Evolutionary conservation across 1,140 invertebrate genomes (phyloP), one percentile per base, ranked within the genome.

Genomic region (Drosophila navojoa): DNA sequence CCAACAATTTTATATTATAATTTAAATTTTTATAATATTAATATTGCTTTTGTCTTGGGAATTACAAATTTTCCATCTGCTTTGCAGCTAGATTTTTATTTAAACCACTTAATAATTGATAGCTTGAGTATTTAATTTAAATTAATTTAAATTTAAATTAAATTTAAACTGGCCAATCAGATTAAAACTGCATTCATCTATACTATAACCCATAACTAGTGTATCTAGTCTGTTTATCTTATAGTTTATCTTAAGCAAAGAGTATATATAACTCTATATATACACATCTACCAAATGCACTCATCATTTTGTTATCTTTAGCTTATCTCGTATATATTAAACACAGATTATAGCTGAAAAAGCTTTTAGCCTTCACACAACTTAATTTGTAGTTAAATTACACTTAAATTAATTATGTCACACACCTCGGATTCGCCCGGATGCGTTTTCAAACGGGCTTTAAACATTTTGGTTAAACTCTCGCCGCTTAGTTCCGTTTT

Each of bases 391-490:
- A 42, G 3, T n/a, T 7, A 57, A 25, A 25, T 25, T 13, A 4
- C 13, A n/a, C 16, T 45, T 15, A 29, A 16, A 45, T 45, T 27
- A 11, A 38, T 16, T 29, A 16, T 19, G 4, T 19, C 19, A 85
- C 81, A 76, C 66, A 87, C 86, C 70, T 91, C 90, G 52, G 71
- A 73, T 71, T 82, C 77, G 49, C 40, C 54, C 70, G 77, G 79
- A 76, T 79, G 81, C 63, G 90, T 59, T 71, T 91, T 91, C 53
- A 91, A 75, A 40, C 90, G 90, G 68, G 78, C 77, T 49, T 91
- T 91, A 52, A 91, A 86, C 80, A 91, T 91, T 71, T 79, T 91
- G 53, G 78, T 87, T 62, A 91, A 86, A 86, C 72, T 90, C 58
- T 81, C 79, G 62, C 90, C 85, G 78, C 62, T 86, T 16, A 90